Conservation (phyloP, 1,140 invertebrate genomes). For the Heliothis virescens region DNA sequence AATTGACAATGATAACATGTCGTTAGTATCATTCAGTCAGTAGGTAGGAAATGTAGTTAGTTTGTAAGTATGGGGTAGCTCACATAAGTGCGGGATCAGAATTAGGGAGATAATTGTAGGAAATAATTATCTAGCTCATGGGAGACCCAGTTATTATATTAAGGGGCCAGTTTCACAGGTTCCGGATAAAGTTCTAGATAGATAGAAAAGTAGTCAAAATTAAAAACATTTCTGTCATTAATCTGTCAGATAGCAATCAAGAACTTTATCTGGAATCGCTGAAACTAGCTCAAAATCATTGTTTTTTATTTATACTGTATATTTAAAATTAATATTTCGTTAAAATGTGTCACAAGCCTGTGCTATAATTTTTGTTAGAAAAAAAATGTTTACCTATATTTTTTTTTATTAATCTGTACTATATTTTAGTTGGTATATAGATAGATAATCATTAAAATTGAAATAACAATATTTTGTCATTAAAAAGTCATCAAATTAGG, state of each 20-base stretch:
- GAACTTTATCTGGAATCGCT: no score
- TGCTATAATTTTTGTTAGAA: no score
- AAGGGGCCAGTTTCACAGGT: background rate
- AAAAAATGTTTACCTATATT: no score
- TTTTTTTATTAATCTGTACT: no score
- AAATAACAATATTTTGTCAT: background rate
- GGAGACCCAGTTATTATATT: background rate
- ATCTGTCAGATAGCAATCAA: no score
- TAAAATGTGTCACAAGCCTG: no score
- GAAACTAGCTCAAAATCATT: no score
- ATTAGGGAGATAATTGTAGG: slow-evolving; percentile 31
- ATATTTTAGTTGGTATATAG: background rate
- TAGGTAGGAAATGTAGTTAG: slow-evolving; percentile 30
- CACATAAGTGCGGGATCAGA: slow-evolving; percentile 44
- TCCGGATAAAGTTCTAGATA: no score
- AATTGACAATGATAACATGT: slow-evolving; percentile 17
- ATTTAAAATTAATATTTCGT: background rate
- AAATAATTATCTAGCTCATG: slow-evolving; percentile 21
- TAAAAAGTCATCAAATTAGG: slow-evolving; percentile 14
- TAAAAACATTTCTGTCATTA: no score
- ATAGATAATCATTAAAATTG: slow-evolving; percentile 7
- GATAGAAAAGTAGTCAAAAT: no score
- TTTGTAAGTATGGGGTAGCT: slow-evolving; percentile 42
- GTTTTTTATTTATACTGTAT: background rate
- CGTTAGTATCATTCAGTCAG: slow-evolving; percentile 3